These are phyloP conservation scores for Zaprionus nigranus DNA, from an alignment of 1,140 invertebrate species.

Conservation along the genomic window DNA sequence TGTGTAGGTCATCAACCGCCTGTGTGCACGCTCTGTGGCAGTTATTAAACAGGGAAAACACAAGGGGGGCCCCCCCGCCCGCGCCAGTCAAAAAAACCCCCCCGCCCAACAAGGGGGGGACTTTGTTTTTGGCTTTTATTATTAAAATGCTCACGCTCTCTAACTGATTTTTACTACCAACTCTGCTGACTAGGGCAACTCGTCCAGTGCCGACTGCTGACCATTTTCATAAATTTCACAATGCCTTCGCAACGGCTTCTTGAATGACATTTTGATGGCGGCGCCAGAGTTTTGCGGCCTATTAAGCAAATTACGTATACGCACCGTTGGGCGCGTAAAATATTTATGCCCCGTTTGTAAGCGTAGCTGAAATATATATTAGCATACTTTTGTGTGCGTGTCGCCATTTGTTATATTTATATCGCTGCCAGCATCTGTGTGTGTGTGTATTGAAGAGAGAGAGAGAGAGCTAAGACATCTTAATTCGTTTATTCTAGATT, in stretches of 20 bases:
- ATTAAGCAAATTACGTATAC: constrained; percentile 78
- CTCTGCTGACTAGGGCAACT: constrained; percentile 5
- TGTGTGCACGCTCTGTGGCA: background rate
- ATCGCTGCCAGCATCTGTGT: background rate
- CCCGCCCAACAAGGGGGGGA: too few species aligned
- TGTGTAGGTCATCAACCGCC: background rate
- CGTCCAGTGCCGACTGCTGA: background rate
- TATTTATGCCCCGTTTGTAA: constrained; percentile 67
- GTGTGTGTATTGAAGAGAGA: constrained; percentile 5
- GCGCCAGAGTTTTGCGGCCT: constrained; percentile 68
- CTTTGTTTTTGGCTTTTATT: constrained; percentile 14
- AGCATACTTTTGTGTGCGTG: constrained; percentile 69
- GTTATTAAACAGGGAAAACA: background rate
- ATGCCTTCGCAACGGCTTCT: constrained; percentile 3
- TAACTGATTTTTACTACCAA: constrained; percentile 9
- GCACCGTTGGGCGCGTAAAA: constrained; percentile 74
- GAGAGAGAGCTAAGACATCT: constrained; percentile 4
- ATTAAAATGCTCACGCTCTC: constrained; percentile 13
- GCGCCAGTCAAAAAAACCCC: too few species aligned
- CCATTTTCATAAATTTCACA: constrained; percentile 44
- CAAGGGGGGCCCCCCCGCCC: too few species aligned
- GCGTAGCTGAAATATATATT: constrained; percentile 66
- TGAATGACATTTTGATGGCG: constrained; percentile 46
- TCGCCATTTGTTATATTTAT: constrained; percentile 9
- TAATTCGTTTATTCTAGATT: constrained; percentile 28